Evolutionary conservation across 1,140 invertebrate species (phyloP).

Genomic region (Macrotrachela quadricornifera): DNA sequence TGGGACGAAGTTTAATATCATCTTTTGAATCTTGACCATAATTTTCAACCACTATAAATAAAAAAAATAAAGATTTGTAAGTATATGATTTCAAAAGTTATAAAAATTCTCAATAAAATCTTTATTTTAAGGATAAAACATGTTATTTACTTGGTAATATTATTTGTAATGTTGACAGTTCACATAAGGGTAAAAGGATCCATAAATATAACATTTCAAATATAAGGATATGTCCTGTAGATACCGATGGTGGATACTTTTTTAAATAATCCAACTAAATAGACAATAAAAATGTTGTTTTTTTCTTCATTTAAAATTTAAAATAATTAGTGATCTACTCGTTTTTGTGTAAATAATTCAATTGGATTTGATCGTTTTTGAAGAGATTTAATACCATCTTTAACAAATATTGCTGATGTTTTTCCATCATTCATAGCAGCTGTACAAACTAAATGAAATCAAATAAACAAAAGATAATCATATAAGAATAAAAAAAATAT

Average conservation of each 20-base stretch:
- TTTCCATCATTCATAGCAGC: constrained; percentile 33
- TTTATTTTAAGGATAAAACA: not conserved
- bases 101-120: too few relatives aligned
- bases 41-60: not conserved
- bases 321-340: constrained; percentile 15
- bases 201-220: constrained; percentile 49
- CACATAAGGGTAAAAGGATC: constrained; percentile 46
- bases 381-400: constrained; percentile 27
- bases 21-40: constrained; percentile 1
- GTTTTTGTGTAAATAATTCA: constrained; percentile 23
- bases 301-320: too few relatives aligned
- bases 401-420: constrained; percentile 22
- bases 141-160: constrained; percentile 20
- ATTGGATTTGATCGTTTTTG: constrained; percentile 22
- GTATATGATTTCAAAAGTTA: too few relatives aligned
- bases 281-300: too few relatives aligned
- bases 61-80: too few relatives aligned
- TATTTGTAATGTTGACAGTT: constrained; percentile 25
- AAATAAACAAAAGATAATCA: too few relatives aligned
- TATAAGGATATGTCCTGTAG: constrained; percentile 36
- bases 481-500: too few relatives aligned
- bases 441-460: constrained; percentile 23
- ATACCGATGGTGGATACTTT: constrained; percentile 14
- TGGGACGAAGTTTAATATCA: constrained; percentile 18
- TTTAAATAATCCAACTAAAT: constrained; percentile 17